Evolutionary conservation across 2,113 vertebrate species (phyloP).

Genomic region (Semnopithecus entellus): DNA sequence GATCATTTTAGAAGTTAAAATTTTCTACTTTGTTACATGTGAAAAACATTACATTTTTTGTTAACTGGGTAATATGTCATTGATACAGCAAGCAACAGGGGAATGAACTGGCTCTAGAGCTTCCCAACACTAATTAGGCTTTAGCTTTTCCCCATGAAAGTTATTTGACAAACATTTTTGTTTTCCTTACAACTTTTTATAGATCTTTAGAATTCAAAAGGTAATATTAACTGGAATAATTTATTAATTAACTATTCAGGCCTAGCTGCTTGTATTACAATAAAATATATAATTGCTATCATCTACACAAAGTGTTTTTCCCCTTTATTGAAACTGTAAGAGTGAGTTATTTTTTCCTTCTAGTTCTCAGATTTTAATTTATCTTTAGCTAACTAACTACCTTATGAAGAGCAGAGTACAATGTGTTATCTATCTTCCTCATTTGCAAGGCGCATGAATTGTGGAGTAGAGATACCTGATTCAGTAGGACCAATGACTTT

Average conservation of each 20-base stretch:
- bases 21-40: neutral
- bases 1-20: neutral
- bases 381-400: conserved; percentile 58
- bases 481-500: neutral
- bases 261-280: conserved; percentile 51
- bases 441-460: neutral
- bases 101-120: neutral
- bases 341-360: conserved; percentile 44
- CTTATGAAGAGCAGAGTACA: conserved; percentile 12
- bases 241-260: conserved; percentile 65
- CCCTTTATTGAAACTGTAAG: conserved; percentile 64
- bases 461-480: neutral
- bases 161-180: conserved; percentile 54
- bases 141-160: conserved; percentile 56
- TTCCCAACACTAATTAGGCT: conserved; percentile 42
- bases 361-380: conserved; percentile 48
- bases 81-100: neutral
- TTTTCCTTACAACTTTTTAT: neutral
- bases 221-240: conserved; percentile 55
- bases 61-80: neutral
- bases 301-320: conserved; percentile 58
- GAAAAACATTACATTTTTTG: neutral
- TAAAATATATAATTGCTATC: conserved; percentile 67
- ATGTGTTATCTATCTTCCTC: neutral
- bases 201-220: conserved; percentile 58